These are phyloP conservation scores for Bombus balteatus DNA, from an alignment of 1,140 invertebrate species.

Conservation along the genomic window DNA sequence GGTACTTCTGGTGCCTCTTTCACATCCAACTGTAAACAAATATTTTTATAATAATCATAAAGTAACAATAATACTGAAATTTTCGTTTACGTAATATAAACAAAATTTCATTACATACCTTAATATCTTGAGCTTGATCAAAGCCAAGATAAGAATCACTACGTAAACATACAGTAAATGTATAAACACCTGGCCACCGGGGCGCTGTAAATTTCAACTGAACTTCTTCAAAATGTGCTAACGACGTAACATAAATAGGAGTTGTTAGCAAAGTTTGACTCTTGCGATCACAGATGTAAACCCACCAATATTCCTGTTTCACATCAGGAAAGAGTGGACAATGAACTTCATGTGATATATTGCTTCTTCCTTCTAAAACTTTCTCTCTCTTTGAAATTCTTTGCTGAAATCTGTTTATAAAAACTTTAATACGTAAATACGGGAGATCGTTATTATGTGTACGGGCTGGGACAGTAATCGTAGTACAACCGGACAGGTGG, in stretches of 20 bases:
- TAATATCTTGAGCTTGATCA: conserved; percentile 95
- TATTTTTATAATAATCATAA: not conserved
- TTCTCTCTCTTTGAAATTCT: conserved; percentile 92
- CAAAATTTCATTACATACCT: conserved; percentile 82
- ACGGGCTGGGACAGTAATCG: no score
- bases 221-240: conserved; percentile 91
- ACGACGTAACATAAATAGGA: conserved; percentile 94
- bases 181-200: conserved; percentile 94
- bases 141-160: conserved; percentile 96
- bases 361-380: conserved; percentile 95
- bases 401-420: conserved; percentile 85
- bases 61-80: conserved; percentile 1
- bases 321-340: conserved; percentile 97
- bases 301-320: conserved; percentile 99
- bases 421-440: conserved; percentile 14
- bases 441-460: not conserved
- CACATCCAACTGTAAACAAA: conserved; percentile 90
- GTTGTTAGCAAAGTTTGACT: conserved; percentile 93
- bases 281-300: conserved; percentile 98
- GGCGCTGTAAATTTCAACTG: conserved; percentile 97
- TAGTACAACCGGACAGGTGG: no score
- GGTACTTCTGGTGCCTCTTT: conserved; percentile 96
- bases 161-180: conserved; percentile 95
- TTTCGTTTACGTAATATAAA: not conserved
- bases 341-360: conserved; percentile 97